A percentile compares a stretch with the other conserved stretches of the same genome.
Conservation (phyloP, 2,888 invertebrate genomes). For the Zaprionus lineosus region DNA sequence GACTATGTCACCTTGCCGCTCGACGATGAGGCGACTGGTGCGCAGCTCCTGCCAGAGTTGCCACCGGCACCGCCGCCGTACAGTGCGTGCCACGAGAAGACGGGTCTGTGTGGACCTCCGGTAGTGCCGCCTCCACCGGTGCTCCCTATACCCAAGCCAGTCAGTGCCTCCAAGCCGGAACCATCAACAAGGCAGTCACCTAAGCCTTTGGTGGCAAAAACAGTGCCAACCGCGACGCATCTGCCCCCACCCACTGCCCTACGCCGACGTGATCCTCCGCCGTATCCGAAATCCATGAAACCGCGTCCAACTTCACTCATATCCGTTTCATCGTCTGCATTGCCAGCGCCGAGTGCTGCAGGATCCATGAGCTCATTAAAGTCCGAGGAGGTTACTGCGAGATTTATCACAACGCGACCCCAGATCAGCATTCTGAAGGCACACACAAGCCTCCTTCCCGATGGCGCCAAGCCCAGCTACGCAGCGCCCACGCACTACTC, state of each 20-base stretch:
- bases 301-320: constrained; percentile 83
- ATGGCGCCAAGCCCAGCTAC: constrained; percentile 86
- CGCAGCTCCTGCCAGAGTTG: constrained; percentile 86
- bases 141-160: constrained; percentile 42
- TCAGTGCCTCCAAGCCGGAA: constrained; percentile 34
- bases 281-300: constrained; percentile 85
- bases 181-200: no score
- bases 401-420: constrained; percentile 90
- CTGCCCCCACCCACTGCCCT: constrained; percentile 40
- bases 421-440: constrained; percentile 90
- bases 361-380: constrained; percentile 82
- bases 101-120: constrained; percentile 82
- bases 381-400: constrained; percentile 88
- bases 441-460: constrained; percentile 88
- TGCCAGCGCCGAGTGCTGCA: constrained; percentile 79
- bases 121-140: constrained; percentile 37
- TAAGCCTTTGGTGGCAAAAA: constrained; percentile 28
- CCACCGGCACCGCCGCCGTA: constrained; percentile 89
- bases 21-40: constrained; percentile 83
- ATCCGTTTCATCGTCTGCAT: constrained; percentile 77
- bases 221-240: constrained; percentile 19
- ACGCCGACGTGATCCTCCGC: constrained; percentile 86
- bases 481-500: constrained; percentile 83
- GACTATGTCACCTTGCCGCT: constrained; percentile 91
- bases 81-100: constrained; percentile 86